Evolutionary conservation across 2,888 invertebrate species (phyloP).

Genomic region (Cerastis leucographa): DNA sequence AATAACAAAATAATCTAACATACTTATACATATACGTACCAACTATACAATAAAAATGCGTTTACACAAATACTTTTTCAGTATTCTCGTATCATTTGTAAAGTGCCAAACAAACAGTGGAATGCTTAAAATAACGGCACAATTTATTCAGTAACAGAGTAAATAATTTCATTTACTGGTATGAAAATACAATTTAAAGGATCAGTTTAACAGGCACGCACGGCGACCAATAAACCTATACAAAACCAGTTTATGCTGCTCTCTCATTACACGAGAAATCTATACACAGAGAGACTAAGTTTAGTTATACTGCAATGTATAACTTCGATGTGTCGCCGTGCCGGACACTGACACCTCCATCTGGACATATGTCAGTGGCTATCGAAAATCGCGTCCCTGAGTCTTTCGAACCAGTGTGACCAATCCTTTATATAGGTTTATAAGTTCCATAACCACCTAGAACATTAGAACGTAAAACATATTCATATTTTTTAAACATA

Average conservation of each 20-base stretch:
- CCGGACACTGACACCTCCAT: not conserved
- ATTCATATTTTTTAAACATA: not conserved
- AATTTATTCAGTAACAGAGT: not conserved
- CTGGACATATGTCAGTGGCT: not conserved
- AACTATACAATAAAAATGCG: slow-evolving; percentile 58
- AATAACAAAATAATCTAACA: slow-evolving; percentile 46
- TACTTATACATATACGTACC: slow-evolving; percentile 15
- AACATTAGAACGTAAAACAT: not conserved
- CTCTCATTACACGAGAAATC: too few relatives aligned
- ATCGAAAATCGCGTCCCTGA: not conserved
- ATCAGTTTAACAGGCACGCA: not conserved
- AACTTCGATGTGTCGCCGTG: too few relatives aligned
- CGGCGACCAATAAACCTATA: too few relatives aligned
- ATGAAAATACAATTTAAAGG: not conserved
- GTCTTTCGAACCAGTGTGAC: not conserved
- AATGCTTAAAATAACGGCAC: slow-evolving; percentile 32
- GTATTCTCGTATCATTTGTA: slow-evolving; percentile 39
- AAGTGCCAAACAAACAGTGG: slow-evolving; percentile 40
- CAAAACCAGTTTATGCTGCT: too few relatives aligned
- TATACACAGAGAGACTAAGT: too few relatives aligned
- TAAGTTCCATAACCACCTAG: not conserved
- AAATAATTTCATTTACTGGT: not conserved
- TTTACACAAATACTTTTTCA: slow-evolving; percentile 44
- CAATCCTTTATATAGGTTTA: not conserved
- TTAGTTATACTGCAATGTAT: too few relatives aligned